Evolutionary conservation across 2,797 vertebrate species (phyloP), one percentile per base, ranked within the genome.

Genomic region (Margarornis squamiger): DNA sequence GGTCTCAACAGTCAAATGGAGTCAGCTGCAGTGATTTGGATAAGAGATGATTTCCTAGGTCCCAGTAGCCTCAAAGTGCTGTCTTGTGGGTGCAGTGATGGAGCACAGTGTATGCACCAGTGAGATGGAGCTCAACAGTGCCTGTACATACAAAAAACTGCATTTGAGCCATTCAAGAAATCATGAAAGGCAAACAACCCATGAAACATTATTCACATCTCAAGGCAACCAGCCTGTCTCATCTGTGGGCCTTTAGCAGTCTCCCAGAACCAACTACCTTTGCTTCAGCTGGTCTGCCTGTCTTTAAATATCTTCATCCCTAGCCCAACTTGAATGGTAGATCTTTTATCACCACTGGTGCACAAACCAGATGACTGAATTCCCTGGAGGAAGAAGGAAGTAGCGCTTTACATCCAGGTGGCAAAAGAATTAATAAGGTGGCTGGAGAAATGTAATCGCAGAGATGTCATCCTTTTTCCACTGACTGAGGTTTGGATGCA

Each of bases 401-500:
- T 89, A 87, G 62, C 0, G 1, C 59, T 94, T 96, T 85, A 92
- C 45, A 48, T 88, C 91, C 91, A 87, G 86, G 91, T 85, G 94
- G 92, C 86, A 95, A 92, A 94, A 59, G 73, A 54, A 79, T 95
- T 95, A 96, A 76, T 59, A 18, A 63, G 86, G 59, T 2, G 8
- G 45, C 77, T 52, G 65, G 67, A 92, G 93, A 93, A 94, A 48
- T 5, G 6, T 54, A 67, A 80, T 76, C 70, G 55, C 16, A 67
- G 77, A 76, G 67, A 88, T 88, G 77, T 93, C 86, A 93, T 88
- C 66, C 49, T 83, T 93, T 91, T 66, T 86, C 87, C 89, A 66
- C 81, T 80, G 84, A 18, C 85, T 83, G 87, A 94, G 89, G 82
- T 55, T 89, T 93, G 85, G 81, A 84, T 78, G 70, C 62, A 88